Evolutionary conservation across 2,797 vertebrate genomes (phyloP), one percentile per base, ranked within the genome.

Genomic region (Halcyon leucocephala): DNA sequence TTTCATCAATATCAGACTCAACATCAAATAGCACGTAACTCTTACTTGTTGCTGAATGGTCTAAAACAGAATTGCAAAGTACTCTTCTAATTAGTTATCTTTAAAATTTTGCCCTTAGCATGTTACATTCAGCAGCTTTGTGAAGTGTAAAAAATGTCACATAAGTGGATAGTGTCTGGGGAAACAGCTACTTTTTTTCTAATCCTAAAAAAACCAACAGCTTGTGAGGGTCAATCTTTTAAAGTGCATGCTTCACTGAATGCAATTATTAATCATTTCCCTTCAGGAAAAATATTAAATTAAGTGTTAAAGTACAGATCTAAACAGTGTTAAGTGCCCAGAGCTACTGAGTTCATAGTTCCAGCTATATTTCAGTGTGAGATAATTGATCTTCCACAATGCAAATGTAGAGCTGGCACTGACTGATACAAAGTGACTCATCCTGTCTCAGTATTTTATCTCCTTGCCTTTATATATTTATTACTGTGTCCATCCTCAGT

Each of bases 241-340:
- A 98, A 97, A 98, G 94, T 97, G 73, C 78, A 92, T 95, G 96
- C 97, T 97, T 98, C 97, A 95, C 86, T 97, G 92, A 93, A 95
- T 96, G 97, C 95, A 98, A 97, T 98, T 98, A 98, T 98, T 98
- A 98, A 98, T 98, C 86, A 97, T 95, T 97, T 98, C 95, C 98
- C 97, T 98, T 97, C 94, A 97, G 96, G 97, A 98, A 97, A 98
- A 97, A 95, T 95, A 97, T 96, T 96, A 98, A 98, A 97, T 98
- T 98, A 98, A 98, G 97, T 98, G 97, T 98, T 98, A 98, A 98
- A 98, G 95, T 96, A 97, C 93, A 98, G 97, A 97, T 98, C 97
- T 98, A 97, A 98, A 98, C 95, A 97, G 82, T 95, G 95, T 96
- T 96, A 95, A 96, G 71, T 93, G 95, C 94, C 95, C 84, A 95